Evolutionary conservation across 2,113 vertebrate species (phyloP), one percentile per base, ranked within the genome.

Genomic region (Vulpes ferrilata): DNA sequence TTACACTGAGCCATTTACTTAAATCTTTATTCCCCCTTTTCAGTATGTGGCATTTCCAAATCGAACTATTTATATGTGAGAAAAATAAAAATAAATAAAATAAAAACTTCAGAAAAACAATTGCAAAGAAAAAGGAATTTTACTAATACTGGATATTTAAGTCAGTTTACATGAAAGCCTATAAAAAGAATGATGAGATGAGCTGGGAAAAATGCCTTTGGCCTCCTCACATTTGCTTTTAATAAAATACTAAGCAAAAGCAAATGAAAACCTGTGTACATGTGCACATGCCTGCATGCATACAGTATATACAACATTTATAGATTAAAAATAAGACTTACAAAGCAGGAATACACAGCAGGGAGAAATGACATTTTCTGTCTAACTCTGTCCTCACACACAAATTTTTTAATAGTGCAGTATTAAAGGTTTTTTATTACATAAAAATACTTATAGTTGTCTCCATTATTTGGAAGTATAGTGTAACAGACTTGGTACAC

Each of bases 1-100:
- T 96, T 97, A 86, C n/a, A 95, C 51, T 80, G 88, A 97, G 89
- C 97, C 92, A 93, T 71, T 98, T 93, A 97, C 62, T 79, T 64
- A 94, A 23, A 65, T 93, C 9, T 73, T 30, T 87, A 5, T 92
- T 55, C 78, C 95, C 83, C 79, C 62, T 25, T 96, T 90, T 98
- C 88, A 97, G 92, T 97, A 97, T 32, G 83, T 76, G 71, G 0
- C 71, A 98, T 98, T 98, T 98, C 60, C 74, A 98, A 97, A 98
- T 83, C 90, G 97, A 88, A 59, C 60, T 81, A 91, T 97, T 71
- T 92, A 92, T n/a, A 10, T 15, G 69, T 60, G 69, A 81, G 32
- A 78, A 76, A 67, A 82, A 81, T 35, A 23, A 73, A 89, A 30
- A 95, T 15, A 94, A 81, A 67, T 2, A 76, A 78, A 89, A 88